phyloP scores from a whole-genome alignment of 1,140 invertebrate genomes.

The Phenacoccus solenopsis region DNA sequence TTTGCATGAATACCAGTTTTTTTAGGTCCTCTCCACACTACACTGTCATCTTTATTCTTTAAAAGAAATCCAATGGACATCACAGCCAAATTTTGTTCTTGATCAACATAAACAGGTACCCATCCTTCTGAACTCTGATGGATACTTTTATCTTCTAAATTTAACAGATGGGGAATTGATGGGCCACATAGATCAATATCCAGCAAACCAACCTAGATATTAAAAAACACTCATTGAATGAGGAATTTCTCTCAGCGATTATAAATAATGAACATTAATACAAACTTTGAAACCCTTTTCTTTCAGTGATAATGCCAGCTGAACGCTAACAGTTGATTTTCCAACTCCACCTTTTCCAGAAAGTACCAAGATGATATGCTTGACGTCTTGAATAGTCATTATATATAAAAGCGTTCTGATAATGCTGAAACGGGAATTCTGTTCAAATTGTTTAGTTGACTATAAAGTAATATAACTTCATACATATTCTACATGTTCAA shows the following conservation, averaged over 20 bases:
- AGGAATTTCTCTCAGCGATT: too few relatives aligned
- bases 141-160: slow-evolving; percentile 63
- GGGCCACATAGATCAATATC: slow-evolving; percentile 95
- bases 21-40: slow-evolving; percentile 92
- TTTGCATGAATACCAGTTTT: slow-evolving; percentile 55
- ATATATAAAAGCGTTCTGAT: too few relatives aligned
- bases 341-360: slow-evolving; percentile 98
- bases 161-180: slow-evolving; percentile 73
- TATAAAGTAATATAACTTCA: too few relatives aligned
- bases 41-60: slow-evolving; percentile 68
- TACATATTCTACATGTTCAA: too few relatives aligned
- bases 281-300: slow-evolving; percentile 68
- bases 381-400: slow-evolving; percentile 39
- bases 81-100: slow-evolving; percentile 66
- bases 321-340: slow-evolving; percentile 86
- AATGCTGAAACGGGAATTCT: not conserved
- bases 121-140: slow-evolving; percentile 95
- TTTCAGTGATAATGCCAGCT: slow-evolving; percentile 71
- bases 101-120: slow-evolving; percentile 84
- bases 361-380: slow-evolving; percentile 68
- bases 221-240: too few relatives aligned
- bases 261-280: not conserved
- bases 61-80: slow-evolving; percentile 95
- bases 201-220: slow-evolving; percentile 76
- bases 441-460: too few relatives aligned